A percentile compares a stretch with the other conserved stretches of the same genome.
These are phyloP conservation scores for Nothura maculosa DNA, from an alignment of 2,797 vertebrate genomes.

Conservation along the genomic window DNA sequence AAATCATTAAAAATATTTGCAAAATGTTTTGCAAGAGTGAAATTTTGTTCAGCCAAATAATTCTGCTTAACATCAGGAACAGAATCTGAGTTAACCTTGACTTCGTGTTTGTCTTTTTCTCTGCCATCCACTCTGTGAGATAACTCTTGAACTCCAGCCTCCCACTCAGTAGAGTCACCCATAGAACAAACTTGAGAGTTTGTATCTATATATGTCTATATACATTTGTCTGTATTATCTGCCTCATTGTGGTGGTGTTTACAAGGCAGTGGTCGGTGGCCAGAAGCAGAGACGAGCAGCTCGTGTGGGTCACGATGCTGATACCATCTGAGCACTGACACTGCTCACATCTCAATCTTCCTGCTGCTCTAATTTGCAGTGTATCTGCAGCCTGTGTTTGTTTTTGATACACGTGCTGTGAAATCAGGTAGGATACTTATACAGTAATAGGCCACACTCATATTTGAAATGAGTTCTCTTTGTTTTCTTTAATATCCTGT, in stretches of 20 bases:
- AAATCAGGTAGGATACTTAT: neutral
- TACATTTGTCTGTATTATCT: neutral
- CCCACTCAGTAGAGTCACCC: neutral
- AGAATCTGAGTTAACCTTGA: neutral
- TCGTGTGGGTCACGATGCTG: accelerated
- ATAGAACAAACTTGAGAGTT: neutral
- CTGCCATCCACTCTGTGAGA: neutral
- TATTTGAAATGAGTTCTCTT: neutral
- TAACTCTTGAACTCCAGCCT: neutral
- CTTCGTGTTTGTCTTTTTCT: neutral
- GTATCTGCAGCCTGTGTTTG: neutral
- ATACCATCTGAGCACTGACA: neutral
- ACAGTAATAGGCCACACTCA: neutral
- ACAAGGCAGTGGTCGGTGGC: neutral
- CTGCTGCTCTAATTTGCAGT: neutral
- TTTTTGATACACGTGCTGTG: neutral
- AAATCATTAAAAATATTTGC: neutral
- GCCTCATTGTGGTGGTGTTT: neutral
- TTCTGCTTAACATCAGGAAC: neutral
- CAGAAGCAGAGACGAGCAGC: accelerated
- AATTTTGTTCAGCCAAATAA: neutral
- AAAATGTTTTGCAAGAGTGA: neutral
- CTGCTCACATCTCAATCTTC: neutral
- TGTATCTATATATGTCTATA: neutral
- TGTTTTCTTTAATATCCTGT: neutral